Evolutionary conservation across 1,140 invertebrate species (phyloP).

Genomic region (Drosophila grimshawi): DNA sequence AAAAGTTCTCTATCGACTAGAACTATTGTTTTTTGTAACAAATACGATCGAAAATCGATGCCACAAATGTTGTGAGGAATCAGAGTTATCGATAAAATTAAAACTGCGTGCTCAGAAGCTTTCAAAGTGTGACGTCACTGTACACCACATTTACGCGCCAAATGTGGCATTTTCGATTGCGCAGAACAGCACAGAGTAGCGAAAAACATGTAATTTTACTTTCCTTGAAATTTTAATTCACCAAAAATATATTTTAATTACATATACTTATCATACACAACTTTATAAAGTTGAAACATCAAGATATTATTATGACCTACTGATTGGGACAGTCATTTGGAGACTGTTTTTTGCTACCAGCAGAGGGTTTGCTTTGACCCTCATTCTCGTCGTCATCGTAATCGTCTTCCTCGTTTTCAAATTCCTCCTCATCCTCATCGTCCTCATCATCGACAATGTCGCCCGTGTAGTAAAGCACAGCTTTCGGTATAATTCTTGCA

Average conservation of each 20-base stretch:
- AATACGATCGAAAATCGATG: not conserved
- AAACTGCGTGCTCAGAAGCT: not conserved
- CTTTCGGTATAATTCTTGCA: conserved; percentile 95
- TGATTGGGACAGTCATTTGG: conserved; percentile 81
- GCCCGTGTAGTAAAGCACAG: conserved; percentile 97
- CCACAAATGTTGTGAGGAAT: not conserved
- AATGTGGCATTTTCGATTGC: not conserved
- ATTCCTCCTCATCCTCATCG: conserved; percentile 86
- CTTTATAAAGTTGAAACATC: conserved; percentile 25
- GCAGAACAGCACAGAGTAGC: not conserved
- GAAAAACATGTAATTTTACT: not conserved
- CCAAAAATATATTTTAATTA: conserved; percentile 79
- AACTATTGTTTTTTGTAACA: not conserved
- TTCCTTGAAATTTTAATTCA: conserved; percentile 61
- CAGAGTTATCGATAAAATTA: not conserved
- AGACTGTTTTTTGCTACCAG: conserved; percentile 71
- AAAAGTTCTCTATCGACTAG: not conserved
- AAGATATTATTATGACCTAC: conserved; percentile 43
- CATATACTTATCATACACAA: conserved; percentile 68
- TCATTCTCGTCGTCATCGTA: conserved; percentile 49
- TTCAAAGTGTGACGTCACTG: not conserved
- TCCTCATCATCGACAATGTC: conserved; percentile 92
- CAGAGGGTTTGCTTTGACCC: conserved; percentile 42
- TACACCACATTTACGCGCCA: not conserved
- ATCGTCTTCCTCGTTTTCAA: conserved; percentile 84